These are phyloP conservation scores for Eulemur macaco DNA, from an alignment of 2,113 vertebrate species.

Conservation along the genomic window DNA sequence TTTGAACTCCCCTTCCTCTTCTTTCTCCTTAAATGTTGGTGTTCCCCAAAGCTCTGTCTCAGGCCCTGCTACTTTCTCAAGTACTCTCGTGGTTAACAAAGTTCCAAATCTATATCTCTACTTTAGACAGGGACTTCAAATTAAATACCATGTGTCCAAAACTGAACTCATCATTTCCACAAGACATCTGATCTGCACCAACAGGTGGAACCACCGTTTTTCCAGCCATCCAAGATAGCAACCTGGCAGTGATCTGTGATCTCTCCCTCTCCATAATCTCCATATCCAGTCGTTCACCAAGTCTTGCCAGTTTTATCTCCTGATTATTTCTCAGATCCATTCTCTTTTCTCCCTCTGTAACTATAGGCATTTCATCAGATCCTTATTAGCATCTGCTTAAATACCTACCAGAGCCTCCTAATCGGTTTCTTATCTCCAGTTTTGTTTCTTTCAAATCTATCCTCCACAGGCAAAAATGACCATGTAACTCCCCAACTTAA, in stretches of 20 bases:
- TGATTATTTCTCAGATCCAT: not conserved
- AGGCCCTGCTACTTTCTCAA: not conserved
- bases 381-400: not conserved
- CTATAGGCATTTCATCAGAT: not conserved
- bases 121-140: not conserved
- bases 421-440: not conserved
- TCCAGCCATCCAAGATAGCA: too few species aligned
- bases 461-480: not conserved
- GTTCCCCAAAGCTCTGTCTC: not conserved
- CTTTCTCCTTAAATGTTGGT: not conserved
- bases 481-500: not conserved
- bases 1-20: not conserved
- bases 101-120: not conserved
- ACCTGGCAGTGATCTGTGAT: too few species aligned
- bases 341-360: not conserved
- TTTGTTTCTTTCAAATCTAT: slow-evolving; percentile 38
- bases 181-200: not conserved
- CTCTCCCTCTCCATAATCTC: too few species aligned
- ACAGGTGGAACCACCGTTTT: not conserved
- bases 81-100: not conserved
- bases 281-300: not conserved
- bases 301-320: slow-evolving; percentile 1
- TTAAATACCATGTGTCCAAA: not conserved
- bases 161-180: not conserved
- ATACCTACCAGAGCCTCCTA: not conserved